Evolutionary conservation across 2,113 vertebrate genomes (phyloP).

Genomic region (Labeo catla): DNA sequence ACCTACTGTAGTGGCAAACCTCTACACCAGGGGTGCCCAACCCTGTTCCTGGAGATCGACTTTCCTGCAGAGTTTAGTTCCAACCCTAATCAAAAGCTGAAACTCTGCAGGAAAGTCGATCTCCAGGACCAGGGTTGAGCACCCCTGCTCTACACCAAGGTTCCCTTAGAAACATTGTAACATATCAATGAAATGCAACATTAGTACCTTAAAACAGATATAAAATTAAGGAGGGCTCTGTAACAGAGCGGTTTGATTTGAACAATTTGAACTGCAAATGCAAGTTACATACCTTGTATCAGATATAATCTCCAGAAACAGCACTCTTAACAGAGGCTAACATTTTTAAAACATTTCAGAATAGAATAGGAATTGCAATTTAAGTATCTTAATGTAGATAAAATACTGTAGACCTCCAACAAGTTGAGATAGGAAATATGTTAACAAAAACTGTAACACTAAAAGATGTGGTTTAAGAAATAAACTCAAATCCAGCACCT

Average conservation of each 20-base stretch:
- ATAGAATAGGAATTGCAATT: background rate
- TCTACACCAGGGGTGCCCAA: no score
- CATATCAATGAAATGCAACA: background rate
- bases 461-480: background rate
- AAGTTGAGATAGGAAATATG: background rate
- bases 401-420: background rate
- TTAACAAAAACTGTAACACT: background rate
- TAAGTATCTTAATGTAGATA: background rate
- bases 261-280: background rate
- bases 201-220: constrained; percentile 18
- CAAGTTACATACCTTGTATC: background rate
- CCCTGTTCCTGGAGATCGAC: no score
- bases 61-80: no score
- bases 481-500: background rate
- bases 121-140: no score
- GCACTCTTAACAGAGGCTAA: background rate
- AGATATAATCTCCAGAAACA: background rate
- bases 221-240: background rate
- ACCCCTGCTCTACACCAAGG: no score
- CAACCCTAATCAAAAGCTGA: no score
- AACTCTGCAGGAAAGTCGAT: no score
- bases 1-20: background rate
- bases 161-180: background rate
- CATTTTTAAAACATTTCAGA: background rate
- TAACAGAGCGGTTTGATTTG: background rate